These are phyloP conservation scores for Sitta europaea DNA, from an alignment of 2,113 vertebrate species.

Conservation along the genomic window DNA sequence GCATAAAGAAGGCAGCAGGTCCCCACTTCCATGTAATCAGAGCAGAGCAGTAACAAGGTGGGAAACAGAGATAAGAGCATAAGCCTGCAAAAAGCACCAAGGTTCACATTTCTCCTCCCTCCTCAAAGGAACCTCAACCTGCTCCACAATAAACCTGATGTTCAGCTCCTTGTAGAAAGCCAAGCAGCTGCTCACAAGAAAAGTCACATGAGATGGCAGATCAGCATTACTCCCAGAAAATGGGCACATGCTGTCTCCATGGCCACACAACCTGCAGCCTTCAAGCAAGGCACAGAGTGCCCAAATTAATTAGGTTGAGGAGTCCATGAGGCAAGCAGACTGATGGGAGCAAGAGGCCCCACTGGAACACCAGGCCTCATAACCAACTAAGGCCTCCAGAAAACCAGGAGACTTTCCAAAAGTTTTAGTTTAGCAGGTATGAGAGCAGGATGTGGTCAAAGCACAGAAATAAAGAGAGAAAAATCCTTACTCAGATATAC, in stretches of 20 bases:
- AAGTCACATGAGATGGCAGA: background rate
- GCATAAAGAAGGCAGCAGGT: background rate
- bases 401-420: background rate
- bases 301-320: background rate
- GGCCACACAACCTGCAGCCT: background rate
- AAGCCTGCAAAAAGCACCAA: background rate
- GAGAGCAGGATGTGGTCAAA: background rate
- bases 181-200: background rate
- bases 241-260: rapidly evolving
- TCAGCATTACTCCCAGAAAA: background rate
- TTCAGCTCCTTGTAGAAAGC: background rate
- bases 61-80: background rate
- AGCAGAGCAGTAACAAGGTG: background rate
- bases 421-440: background rate
- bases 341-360: background rate
- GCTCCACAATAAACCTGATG: background rate
- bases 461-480: background rate
- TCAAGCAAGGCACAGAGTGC: background rate
- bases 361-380: background rate
- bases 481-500: background rate
- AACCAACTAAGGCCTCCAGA: background rate
- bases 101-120: background rate
- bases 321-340: background rate
- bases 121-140: background rate
- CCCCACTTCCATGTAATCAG: background rate